Conservation (phyloP, 2,888 invertebrate genomes). For the Hypercompe scribonia region DNA sequence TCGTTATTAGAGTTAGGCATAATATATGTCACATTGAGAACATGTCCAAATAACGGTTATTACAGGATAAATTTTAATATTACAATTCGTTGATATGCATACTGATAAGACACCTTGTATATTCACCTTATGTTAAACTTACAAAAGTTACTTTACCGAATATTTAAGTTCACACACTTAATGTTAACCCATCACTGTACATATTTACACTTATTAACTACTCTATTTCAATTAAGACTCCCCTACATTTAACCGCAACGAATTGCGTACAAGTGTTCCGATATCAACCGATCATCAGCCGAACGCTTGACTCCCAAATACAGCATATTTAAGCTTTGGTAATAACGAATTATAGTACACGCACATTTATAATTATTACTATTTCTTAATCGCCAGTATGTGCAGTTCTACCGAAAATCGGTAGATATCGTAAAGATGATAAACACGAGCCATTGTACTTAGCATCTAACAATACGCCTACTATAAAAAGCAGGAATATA, state of each 20-base stretch:
- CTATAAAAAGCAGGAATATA: slow-evolving; percentile 34
- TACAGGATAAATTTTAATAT: slow-evolving; percentile 59
- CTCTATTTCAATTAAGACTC: slow-evolving; percentile 43
- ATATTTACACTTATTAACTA: slow-evolving; percentile 73
- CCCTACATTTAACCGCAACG: slow-evolving; percentile 38
- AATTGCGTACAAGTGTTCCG: slow-evolving; percentile 17
- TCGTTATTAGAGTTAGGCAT: slow-evolving; percentile 45
- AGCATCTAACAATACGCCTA: slow-evolving; percentile 20
- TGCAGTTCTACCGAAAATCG: slow-evolving; percentile 4
- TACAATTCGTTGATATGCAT: slow-evolving; percentile 86
- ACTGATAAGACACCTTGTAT: slow-evolving; percentile 86
- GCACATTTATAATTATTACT: background rate
- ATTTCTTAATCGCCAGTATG: background rate
- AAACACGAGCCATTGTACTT: slow-evolving; percentile 5
- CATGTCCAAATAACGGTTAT: slow-evolving; percentile 52
- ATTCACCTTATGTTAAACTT: slow-evolving; percentile 76
- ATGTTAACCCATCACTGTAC: slow-evolving; percentile 68
- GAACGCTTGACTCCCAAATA: background rate
- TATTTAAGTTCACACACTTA: slow-evolving; percentile 59
- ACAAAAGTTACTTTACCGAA: slow-evolving; percentile 70
- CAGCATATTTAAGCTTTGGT: slow-evolving; percentile 7
- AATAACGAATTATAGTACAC: background rate
- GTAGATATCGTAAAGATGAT: slow-evolving; percentile 4
- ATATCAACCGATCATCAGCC: slow-evolving; percentile 2
- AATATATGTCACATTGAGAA: slow-evolving; percentile 50